Conservation (phyloP, 2,888 invertebrate species). For the Anorthoa munda region DNA sequence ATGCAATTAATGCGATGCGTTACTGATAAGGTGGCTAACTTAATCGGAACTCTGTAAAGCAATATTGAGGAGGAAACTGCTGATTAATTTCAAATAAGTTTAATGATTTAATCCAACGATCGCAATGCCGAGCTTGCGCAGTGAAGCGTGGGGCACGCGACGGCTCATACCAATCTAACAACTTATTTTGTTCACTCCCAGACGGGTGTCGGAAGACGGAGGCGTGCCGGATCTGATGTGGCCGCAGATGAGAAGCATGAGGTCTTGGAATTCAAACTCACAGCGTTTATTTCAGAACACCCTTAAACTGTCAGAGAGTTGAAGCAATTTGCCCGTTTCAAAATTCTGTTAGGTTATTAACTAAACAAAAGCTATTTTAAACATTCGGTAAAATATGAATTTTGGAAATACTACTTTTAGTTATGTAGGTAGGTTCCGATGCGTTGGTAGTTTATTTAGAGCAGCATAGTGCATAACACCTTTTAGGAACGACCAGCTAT, state of each 20-base stretch:
- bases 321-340: no score
- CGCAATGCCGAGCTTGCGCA: conserved; percentile 54
- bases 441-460: no score
- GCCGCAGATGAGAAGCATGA: not conserved
- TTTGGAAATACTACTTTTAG: no score
- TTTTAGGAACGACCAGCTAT: no score
- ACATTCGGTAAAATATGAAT: no score
- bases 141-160: conserved; percentile 66
- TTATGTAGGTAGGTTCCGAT: no score
- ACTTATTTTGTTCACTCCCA: conserved; percentile 40
- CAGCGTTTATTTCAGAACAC: no score
- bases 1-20: conserved; percentile 30
- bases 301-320: no score
- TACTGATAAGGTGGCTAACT: conserved; percentile 24
- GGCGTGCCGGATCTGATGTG: not conserved
- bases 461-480: no score
- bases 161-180: conserved; percentile 42
- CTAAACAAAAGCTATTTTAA: no score
- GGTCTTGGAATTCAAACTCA: not conserved
- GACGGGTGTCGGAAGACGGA: conserved; percentile 15
- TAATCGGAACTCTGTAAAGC: conserved; percentile 32
- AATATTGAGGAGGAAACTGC: conserved; percentile 52
- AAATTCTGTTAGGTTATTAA: no score
- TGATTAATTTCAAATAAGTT: conserved; percentile 59
- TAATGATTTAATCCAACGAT: conserved; percentile 68